Base-by-base conservation (phyloP, 2,113 vertebrate genomes). In the Leiothrix lutea region DNA sequence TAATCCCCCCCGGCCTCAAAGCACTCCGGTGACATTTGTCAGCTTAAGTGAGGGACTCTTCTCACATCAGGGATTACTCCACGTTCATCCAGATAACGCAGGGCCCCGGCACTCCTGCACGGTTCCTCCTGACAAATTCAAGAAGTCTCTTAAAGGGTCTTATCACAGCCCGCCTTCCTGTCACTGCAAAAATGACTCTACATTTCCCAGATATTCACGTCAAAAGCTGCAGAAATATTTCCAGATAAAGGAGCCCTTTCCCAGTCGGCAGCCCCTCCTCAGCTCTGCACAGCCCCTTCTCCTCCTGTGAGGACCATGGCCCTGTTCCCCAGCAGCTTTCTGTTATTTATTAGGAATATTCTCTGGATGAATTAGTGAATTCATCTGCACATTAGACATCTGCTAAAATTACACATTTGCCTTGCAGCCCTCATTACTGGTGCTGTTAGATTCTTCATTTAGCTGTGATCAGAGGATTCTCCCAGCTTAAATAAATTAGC, bases 61-160 rank as follows among this genome's bases (percentile, higher is more conserved):
- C 91, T 90, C 78, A 53, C 84, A 67, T 81, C 93, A n/a, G 84
- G 58, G 42, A 93, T 80, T 90, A 88, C 90, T 97, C 56, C 79
- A 24, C 58, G 0, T 86, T 51, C 86, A 26, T 62, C 86, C 96
- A 80, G 88, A 93, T 94, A 96, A 90, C 70, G 16, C 57, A 82
- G 89, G 86, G 42, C 92, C 51, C 45, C 48, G 80, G 16, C 38
- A 15, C 87, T 89, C 91, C 26, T 2, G 22, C 84, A 13, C 60
- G 23, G 60, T 11, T 84, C 87, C 83, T 88, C 94, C 86, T 96
- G 97, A 97, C 97, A 97, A 96, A 94, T 31, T 94, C 97, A 97
- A 97, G 94, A 83, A 90, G 95, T 90, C 95, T 95, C 93, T 95
- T 60, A 61, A 69, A 91, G 78, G 73, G 33, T 45, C 95, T 97